phyloP scores from a whole-genome alignment of 1,140 invertebrate species.

The Babylonia areolata region DNA sequence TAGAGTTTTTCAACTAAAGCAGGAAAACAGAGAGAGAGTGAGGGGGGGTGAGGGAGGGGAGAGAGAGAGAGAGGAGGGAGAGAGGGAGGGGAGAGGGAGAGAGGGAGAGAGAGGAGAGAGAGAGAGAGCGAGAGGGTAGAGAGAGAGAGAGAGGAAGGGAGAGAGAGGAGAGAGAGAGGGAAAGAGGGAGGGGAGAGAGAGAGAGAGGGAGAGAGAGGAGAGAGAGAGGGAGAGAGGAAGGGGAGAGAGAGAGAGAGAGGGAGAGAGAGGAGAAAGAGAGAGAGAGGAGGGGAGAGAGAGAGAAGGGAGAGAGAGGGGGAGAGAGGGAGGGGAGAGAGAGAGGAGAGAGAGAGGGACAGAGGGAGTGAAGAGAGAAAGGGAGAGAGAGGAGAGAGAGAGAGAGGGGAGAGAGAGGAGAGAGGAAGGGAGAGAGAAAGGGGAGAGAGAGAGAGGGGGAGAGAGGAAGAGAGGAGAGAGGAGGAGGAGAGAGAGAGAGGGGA shows the following conservation, averaged over 20 bases:
- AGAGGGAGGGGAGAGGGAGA: not conserved
- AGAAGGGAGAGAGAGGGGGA: slow-evolving; percentile 74
- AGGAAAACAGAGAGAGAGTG: not conserved
- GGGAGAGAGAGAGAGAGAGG: not conserved
- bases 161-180: not conserved
- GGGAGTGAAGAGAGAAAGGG: not conserved
- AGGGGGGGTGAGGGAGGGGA: not conserved
- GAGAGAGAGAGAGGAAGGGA: not conserved
- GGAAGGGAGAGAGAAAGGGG: slow-evolving; percentile 4
- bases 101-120: not conserved
- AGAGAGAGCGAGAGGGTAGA: not conserved
- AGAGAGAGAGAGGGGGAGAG: not conserved
- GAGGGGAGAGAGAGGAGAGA: slow-evolving; percentile 1
- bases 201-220: not conserved
- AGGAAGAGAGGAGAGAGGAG: slow-evolving; percentile 26
- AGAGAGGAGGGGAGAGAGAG: slow-evolving; percentile 83
- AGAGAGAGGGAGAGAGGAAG: not conserved
- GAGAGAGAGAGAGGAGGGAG: not conserved
- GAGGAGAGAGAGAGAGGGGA: slow-evolving; percentile 22
- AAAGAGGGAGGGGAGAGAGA: not conserved
- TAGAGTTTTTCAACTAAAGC: not conserved
- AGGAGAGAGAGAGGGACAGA: not conserved
- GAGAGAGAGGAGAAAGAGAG: not conserved
- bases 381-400: slow-evolving; percentile 12
- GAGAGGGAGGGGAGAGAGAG: slow-evolving; percentile 84